Percentiles rank a stretch among this genome's conserved stretches.
Conservation (phyloP, 2,797 vertebrate genomes). For the Florisuga fusca region DNA sequence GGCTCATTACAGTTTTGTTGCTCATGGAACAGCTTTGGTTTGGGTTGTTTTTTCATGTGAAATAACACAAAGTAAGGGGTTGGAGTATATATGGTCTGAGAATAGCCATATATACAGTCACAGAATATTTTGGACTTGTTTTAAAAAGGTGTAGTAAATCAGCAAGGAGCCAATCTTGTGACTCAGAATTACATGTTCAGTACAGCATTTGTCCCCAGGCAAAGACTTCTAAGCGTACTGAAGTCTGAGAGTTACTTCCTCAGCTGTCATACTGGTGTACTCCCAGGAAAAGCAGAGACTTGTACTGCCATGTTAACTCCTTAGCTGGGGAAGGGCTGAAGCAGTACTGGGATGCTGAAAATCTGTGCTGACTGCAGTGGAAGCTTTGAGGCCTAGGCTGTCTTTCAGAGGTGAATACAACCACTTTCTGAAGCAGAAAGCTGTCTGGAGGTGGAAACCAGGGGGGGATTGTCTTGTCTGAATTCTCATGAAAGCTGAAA, state of each 20-base stretch:
- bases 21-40: not conserved
- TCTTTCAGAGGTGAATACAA: not conserved
- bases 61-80: not conserved
- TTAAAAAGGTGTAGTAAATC: not conserved
- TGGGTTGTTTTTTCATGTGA: not conserved
- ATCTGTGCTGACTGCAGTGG: not conserved
- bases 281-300: not conserved
- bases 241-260: not conserved
- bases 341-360: not conserved
- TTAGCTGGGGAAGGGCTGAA: not conserved
- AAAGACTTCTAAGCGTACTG: not conserved
- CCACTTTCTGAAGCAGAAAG: not conserved
- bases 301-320: not conserved
- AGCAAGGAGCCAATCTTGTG: not conserved
- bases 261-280: not conserved
- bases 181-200: not conserved
- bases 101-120: not conserved
- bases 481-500: not conserved
- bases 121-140: not conserved
- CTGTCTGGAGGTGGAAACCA: not conserved
- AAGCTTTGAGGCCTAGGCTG: not conserved
- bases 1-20: not conserved
- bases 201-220: not conserved
- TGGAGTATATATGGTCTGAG: not conserved
- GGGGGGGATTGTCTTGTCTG: not conserved